A percentile compares a stretch with the other conserved stretches of the same genome.
phyloP scores from a whole-genome alignment of 2,888 invertebrate genomes.

The Thysanoteuthis rhombus region DNA sequence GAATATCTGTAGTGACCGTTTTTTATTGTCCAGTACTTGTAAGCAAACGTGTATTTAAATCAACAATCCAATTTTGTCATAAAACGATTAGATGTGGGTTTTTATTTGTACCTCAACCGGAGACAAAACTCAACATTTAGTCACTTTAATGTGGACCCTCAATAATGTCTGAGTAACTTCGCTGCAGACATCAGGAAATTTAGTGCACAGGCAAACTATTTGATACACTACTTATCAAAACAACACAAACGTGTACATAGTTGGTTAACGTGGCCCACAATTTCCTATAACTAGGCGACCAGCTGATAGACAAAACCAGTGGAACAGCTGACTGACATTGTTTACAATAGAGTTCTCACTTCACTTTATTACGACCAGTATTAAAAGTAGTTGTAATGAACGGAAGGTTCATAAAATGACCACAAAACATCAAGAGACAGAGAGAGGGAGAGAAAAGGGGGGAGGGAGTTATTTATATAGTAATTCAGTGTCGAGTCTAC shows the following conservation, averaged over 20 bases:
- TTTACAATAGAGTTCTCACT: not conserved
- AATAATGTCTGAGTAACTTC: too few relatives aligned
- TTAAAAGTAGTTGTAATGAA: not conserved
- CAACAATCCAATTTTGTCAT: too few relatives aligned
- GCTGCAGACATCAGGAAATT: not conserved
- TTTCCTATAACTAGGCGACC: not conserved
- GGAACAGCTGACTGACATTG: not conserved
- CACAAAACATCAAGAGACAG: not conserved
- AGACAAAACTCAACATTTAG: too few relatives aligned
- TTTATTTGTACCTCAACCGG: too few relatives aligned
- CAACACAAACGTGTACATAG: not conserved
- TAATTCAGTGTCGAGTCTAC: not conserved
- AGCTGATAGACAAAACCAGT: not conserved
- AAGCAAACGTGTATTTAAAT: too few relatives aligned
- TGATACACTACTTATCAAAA: not conserved
- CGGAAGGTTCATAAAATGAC: not conserved
- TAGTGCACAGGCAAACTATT: too few relatives aligned
- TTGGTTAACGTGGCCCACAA: not conserved
- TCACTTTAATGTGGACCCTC: too few relatives aligned
- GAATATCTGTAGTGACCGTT: too few relatives aligned
- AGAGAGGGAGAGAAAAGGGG: not conserved
- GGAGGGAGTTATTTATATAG: not conserved
- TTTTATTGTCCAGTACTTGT: too few relatives aligned
- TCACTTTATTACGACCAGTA: not conserved
- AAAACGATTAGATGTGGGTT: too few relatives aligned